Evolutionary conservation across 2,797 vertebrate genomes (phyloP), one percentile per base, ranked within the genome.

Genomic region (Enteromius paludinosus): DNA sequence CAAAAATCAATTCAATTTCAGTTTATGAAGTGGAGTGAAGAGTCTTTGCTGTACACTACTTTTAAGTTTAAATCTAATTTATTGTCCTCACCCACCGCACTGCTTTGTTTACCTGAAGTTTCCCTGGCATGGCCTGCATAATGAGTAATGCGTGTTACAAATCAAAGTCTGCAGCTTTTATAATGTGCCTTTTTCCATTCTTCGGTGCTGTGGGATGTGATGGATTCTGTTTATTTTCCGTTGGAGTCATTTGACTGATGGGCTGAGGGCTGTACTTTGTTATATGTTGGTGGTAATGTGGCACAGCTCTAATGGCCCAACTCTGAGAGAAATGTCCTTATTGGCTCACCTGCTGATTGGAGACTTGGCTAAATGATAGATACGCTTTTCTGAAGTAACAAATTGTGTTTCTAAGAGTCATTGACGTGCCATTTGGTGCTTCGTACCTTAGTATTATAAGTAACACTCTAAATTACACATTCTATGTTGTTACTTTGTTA

Each of bases 191-290:
- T 68, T 88, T 87, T 82, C 87, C 84, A 85, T 92, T 88, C 87
- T 87, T 69, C 28, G 65, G 9, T 73, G 81, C 75, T 38, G 11
- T 78, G 74, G 49, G 75, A 73, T 83, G 73, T 92, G 92, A 94
- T 92, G 90, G 90, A 94, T 93, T 84, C 86, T 91, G 90, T 92
- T 93, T 92, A 90, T 87, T 88, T 89, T 89, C 71, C 66, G 52
- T 83, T 85, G 84, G 82, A 17, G 62, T 87, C 82, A 83, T 87
- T 89, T 88, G 88, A 93, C 82, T 88, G 92, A 92, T 92, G 88
- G 90, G 89, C 83, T 78, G 84, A 87, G 87, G 84, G 85, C 83
- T 81, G 83, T 69, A 52, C 78, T 85, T 56, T 79, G 47, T 79
- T 35, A 59, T 79, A 86, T 72, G 41, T 72, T 83, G 75, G 74